These are phyloP conservation scores for Hermetia illucens DNA, from an alignment of 1,140 invertebrate species.

Conservation along the genomic window DNA sequence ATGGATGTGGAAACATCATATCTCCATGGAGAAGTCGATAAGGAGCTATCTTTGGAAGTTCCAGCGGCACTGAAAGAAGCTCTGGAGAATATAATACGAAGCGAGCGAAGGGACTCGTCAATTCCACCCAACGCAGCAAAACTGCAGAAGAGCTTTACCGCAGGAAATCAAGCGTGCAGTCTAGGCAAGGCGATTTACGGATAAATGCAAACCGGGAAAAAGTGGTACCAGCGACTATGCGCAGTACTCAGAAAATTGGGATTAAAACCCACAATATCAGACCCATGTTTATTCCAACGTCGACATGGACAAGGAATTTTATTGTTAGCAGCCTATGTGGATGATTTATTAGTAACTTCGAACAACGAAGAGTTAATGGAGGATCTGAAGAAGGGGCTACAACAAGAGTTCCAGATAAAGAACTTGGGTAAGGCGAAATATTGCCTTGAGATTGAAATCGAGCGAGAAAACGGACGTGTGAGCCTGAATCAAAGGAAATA, in stretches of 20 bases:
- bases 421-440: conserved; percentile 8
- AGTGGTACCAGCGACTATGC: conserved; percentile 15
- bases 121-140: too few relatives aligned
- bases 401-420: conserved; percentile 16
- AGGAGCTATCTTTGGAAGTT: conserved; percentile 30
- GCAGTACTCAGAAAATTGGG: conserved; percentile 16
- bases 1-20: conserved; percentile 29
- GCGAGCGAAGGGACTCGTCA: too few relatives aligned
- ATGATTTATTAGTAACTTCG: conserved; percentile 20
- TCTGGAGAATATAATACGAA: too few relatives aligned
- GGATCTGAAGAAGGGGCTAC: conserved; percentile 12
- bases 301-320: conserved; percentile 11
- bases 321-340: conserved; percentile 19
- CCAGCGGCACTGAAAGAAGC: too few relatives aligned
- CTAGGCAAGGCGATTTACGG: conserved; percentile 16
- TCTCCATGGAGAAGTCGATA: conserved; percentile 26
- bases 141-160: conserved; percentile 13
- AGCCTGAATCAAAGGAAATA: conserved; percentile 22
- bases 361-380: conserved; percentile 9
- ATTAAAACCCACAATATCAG: conserved; percentile 18
- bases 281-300: conserved; percentile 21
- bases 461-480: not conserved
- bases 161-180: conserved; percentile 7
- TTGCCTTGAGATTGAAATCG: conserved; percentile 20
- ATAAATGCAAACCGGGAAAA: conserved; percentile 14